phyloP scores from a whole-genome alignment of 2,113 vertebrate species.

The Sander vitreus region DNA sequence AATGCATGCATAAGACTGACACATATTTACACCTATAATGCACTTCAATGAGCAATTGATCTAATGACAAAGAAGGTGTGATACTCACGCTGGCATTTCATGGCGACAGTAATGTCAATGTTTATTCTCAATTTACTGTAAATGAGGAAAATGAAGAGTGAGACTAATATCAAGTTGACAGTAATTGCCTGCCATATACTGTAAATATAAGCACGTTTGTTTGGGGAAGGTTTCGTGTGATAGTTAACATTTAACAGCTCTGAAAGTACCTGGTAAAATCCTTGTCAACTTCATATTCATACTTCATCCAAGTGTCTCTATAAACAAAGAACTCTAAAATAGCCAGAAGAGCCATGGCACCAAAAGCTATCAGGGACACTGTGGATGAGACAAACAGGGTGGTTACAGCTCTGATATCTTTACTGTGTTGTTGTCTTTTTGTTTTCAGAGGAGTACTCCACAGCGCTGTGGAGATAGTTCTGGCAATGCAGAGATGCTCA shows the following conservation, averaged over 20 bases:
- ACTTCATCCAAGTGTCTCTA: conserved; percentile 97
- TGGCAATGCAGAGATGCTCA: too few relatives aligned
- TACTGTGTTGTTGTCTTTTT: not conserved
- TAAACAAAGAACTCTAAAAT: conserved; percentile 96
- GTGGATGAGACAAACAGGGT: conserved; percentile 17
- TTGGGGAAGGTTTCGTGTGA: not conserved
- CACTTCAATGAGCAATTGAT: not conserved
- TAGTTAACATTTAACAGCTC: not conserved
- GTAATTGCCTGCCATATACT: not conserved
- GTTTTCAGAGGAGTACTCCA: not conserved
- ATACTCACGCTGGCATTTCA: conserved; percentile 98
- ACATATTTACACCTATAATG: not conserved
- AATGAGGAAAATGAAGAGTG: conserved; percentile 52
- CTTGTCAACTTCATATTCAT: conserved; percentile 97
- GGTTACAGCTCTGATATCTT: not conserved
- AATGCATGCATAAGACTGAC: not conserved
- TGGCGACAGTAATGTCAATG: conserved; percentile 96
- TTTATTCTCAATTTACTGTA: conserved; percentile 96
- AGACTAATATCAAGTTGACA: not conserved
- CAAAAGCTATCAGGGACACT: conserved; percentile 96
- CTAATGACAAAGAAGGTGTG: not conserved
- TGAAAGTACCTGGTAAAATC: conserved; percentile 91
- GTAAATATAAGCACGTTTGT: not conserved
- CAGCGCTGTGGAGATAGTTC: too few relatives aligned
- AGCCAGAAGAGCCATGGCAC: conserved; percentile 91